Conservation (phyloP, 2,888 invertebrate genomes). For the Homarus gammarus region DNA sequence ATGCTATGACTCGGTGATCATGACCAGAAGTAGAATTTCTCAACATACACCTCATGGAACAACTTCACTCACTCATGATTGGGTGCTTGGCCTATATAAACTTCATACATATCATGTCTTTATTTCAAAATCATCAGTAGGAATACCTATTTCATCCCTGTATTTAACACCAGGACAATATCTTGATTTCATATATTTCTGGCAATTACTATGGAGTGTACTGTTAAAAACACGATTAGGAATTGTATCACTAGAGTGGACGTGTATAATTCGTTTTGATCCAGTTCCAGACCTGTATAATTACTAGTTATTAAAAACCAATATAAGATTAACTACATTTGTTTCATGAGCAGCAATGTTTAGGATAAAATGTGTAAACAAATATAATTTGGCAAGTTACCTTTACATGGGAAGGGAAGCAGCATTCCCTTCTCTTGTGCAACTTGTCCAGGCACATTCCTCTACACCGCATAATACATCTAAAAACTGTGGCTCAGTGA, state of each 20-base stretch:
- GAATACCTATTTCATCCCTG: slow-evolving; percentile 10
- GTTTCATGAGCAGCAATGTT: slow-evolving; percentile 53
- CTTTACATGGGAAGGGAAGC: slow-evolving; percentile 19
- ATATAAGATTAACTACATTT: slow-evolving; percentile 47
- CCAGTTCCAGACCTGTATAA: slow-evolving; percentile 59
- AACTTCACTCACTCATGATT: slow-evolving; percentile 34
- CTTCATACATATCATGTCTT: slow-evolving; percentile 53
- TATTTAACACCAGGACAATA: slow-evolving; percentile 4
- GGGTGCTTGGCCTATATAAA: slow-evolving; percentile 47
- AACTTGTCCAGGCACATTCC: slow-evolving; percentile 63
- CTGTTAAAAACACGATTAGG: slow-evolving; percentile 51
- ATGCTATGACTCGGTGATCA: slow-evolving; percentile 17
- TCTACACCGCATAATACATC: slow-evolving; percentile 31
- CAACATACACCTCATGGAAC: slow-evolving; percentile 7
- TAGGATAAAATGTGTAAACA: slow-evolving; percentile 42
- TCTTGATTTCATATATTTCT: slow-evolving; percentile 24
- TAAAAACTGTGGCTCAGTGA: slow-evolving; percentile 48
- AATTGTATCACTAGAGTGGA: slow-evolving; percentile 68
- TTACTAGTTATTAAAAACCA: slow-evolving; percentile 48
- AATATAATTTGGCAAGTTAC: slow-evolving; percentile 52
- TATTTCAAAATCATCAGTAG: slow-evolving; percentile 17
- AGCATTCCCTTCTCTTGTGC: slow-evolving; percentile 22
- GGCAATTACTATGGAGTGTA: slow-evolving; percentile 9
- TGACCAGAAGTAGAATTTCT: background rate
- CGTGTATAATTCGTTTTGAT: slow-evolving; percentile 69